Conservation (phyloP, 2,888 invertebrate genomes). For the Harpalus rubripes region DNA sequence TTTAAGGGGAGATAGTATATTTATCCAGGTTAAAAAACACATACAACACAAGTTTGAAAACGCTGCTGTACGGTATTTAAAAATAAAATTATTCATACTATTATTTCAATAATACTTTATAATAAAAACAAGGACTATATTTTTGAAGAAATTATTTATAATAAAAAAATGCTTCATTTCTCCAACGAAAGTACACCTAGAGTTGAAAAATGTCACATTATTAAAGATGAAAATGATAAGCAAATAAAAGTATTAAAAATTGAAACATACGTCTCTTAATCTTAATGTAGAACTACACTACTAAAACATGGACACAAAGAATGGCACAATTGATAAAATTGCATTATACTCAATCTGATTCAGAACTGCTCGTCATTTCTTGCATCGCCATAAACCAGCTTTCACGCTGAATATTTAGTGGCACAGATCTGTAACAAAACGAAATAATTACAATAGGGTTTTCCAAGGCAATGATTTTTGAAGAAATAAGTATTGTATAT, state of each 20-base stretch:
- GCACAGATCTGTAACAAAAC: constrained; percentile 69
- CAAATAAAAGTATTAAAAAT: constrained; percentile 48
- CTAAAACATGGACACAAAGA: constrained; percentile 63
- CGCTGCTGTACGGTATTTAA: too few species aligned
- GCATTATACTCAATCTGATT: constrained; percentile 69
- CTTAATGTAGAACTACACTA: constrained; percentile 43
- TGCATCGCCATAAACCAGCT: constrained; percentile 80
- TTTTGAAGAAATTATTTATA: too few species aligned
- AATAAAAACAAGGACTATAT: too few species aligned
- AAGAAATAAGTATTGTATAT: too few species aligned
- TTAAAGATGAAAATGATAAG: constrained; percentile 37
- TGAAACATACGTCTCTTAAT: constrained; percentile 19
- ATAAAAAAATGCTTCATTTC: too few species aligned
- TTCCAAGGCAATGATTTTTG: too few species aligned
- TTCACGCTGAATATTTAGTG: constrained; percentile 75
- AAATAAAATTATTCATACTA: too few species aligned
- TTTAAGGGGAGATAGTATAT: too few species aligned
- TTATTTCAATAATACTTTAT: too few species aligned
- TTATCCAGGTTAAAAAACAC: too few species aligned
- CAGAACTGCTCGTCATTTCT: constrained; percentile 77
- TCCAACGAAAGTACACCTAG: background rate
- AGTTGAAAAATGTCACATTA: constrained; percentile 32
- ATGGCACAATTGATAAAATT: constrained; percentile 63
- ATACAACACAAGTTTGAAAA: too few species aligned
- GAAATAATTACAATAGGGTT: background rate